These are phyloP conservation scores for Rugalucina vietnamica DNA, from an alignment of 2,888 invertebrate genomes.

Conservation along the genomic window DNA sequence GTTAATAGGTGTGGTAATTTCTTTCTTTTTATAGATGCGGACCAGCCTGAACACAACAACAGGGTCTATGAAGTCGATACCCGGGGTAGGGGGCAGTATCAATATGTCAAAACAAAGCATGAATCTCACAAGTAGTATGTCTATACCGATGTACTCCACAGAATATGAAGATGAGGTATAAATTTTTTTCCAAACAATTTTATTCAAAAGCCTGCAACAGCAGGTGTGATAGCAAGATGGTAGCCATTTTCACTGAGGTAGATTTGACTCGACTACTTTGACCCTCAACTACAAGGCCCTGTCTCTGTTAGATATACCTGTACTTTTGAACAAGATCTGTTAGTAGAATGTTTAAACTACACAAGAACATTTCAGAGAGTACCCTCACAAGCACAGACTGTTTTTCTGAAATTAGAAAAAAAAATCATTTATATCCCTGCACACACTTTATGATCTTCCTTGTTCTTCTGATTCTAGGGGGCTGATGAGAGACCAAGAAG, in stretches of 20 bases:
- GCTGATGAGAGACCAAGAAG: slow-evolving; percentile 56
- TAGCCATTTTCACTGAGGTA: too few relatives aligned
- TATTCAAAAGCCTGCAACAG: too few relatives aligned
- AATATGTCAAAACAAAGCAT: slow-evolving; percentile 67
- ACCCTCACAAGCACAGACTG: not conserved
- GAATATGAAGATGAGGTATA: slow-evolving; percentile 74
- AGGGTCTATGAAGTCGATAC: slow-evolving; percentile 72
- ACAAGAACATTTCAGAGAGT: not conserved
- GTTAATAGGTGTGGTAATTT: not conserved
- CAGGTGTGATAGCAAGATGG: too few relatives aligned
- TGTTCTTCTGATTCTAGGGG: slow-evolving; percentile 10
- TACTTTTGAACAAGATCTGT: too few relatives aligned
- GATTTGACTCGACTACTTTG: too few relatives aligned
- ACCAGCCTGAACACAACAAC: slow-evolving; percentile 78
- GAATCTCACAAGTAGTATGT: slow-evolving; percentile 78
- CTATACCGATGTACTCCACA: slow-evolving; percentile 77
- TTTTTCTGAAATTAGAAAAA: too few relatives aligned
- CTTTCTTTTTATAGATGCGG: slow-evolving; percentile 57
- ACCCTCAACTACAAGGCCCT: too few relatives aligned
- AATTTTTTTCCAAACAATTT: too few relatives aligned
- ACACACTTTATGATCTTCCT: too few relatives aligned
- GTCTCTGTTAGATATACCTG: too few relatives aligned
- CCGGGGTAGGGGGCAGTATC: slow-evolving; percentile 60
- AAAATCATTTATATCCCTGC: too few relatives aligned
- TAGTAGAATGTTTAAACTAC: too few relatives aligned